Base-by-base conservation (phyloP, 2,888 invertebrate species). In the Carpatolechia fugitivella region DNA sequence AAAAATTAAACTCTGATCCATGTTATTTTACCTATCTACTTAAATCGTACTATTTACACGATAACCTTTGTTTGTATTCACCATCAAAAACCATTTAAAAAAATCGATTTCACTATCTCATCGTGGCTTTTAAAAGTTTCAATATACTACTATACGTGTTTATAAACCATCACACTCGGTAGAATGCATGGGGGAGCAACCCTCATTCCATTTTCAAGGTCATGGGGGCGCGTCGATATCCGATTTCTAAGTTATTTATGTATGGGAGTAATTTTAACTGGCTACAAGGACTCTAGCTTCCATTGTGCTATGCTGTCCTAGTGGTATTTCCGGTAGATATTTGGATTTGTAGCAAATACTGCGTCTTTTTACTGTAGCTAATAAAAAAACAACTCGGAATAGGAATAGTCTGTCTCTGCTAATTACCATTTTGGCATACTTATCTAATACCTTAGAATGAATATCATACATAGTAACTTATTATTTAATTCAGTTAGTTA, bases 141-240 rank as follows among this genome's bases (percentile, higher is more conserved):
- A 41, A 48, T 38, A 29, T 44, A 20, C 20, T 13, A 41, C 38
- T 38, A 29, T 44, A 20, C 20, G 56, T 54, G 53, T 56, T 56
- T 52, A 55, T 62, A 56, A 66, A 65, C 67, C 66, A 69, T 69
- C 68, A 65, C 64, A 65, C 63, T 66, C 62, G 6, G 24, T 44
- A 44, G 44, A 30, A 20, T 52, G 52, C 41, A 41, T 8, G 5
- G 74, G 82, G 81, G 80, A 70, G 68, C 76, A 75, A 78, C 82
- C 83, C 81, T 80, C 76, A 62, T 47, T 62, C 66, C 6, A 18
- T 7, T 24, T 59, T 70, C 83, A 84, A 84, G 83, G 83, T 82
- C 82, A 67, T 60, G 70, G 70, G 83, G 83, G 82, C 80, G 80
- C 64, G 57, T 60, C 58, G 58, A 33, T 61, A 60, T 59, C 61